Evolutionary conservation across 2,797 vertebrate species (phyloP).

Genomic region (Anabacerthia variegaticeps): DNA sequence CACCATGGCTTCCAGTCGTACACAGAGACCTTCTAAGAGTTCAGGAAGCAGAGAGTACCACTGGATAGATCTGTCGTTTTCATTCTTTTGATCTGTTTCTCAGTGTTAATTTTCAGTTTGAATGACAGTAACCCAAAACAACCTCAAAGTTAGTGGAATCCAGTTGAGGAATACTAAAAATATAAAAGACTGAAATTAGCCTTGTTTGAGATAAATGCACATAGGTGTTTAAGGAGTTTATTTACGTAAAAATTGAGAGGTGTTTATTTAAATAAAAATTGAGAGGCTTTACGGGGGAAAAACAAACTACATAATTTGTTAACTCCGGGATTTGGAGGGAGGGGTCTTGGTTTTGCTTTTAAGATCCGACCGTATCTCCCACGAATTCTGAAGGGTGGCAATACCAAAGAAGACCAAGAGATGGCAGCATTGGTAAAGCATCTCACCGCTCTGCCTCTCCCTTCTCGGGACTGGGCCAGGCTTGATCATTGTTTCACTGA

Average conservation of each 20-base stretch:
- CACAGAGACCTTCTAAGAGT: not conserved
- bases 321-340: not conserved
- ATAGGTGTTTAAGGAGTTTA: not conserved
- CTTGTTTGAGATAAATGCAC: not conserved
- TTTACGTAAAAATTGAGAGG: not conserved
- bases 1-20: not conserved
- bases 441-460: not conserved
- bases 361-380: fast-evolving
- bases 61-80: not conserved
- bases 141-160: not conserved
- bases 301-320: not conserved
- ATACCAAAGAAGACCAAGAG: conserved; percentile 51
- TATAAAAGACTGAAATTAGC: not conserved
- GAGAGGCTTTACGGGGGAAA: not conserved
- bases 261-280: not conserved
- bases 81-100: not conserved
- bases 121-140: not conserved
- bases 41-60: not conserved
- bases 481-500: not conserved
- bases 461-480: not conserved
- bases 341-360: not conserved
- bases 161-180: not conserved
- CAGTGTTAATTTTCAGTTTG: not conserved
- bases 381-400: not conserved
- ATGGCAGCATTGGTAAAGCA: conserved; percentile 77